Conservation (phyloP, 2,888 invertebrate species). For the Villa cingulata region DNA sequence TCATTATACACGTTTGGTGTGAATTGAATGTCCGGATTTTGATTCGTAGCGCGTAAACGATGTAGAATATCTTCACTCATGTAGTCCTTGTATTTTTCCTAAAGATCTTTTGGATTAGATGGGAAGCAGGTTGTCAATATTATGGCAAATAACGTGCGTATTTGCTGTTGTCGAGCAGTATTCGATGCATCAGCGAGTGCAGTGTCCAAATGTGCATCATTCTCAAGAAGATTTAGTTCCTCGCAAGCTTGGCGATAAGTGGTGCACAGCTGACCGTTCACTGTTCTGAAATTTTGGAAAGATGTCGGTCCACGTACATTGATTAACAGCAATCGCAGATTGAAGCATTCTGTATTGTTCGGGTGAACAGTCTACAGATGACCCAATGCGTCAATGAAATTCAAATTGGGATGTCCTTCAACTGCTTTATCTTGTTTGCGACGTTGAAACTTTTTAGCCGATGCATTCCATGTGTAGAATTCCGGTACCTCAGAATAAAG, state of each 20-base stretch:
- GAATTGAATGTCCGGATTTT: conserved; percentile 4
- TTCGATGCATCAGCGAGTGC: conserved; percentile 10
- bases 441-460: conserved; percentile 22
- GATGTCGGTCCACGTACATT: conserved; percentile 19
- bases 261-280: conserved; percentile 24
- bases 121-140: conserved; percentile 11
- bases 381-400: conserved; percentile 23
- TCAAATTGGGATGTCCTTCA: conserved; percentile 19
- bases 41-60: background rate
- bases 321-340: conserved; percentile 24
- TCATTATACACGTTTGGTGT: conserved; percentile 9
- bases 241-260: conserved; percentile 28
- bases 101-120: conserved; percentile 11
- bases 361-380: conserved; percentile 28
- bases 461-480: conserved; percentile 25
- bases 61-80: conserved; percentile 1
- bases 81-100: conserved; percentile 8
- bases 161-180: conserved; percentile 9
- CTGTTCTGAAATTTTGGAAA: conserved; percentile 20
- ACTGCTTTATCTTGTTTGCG: conserved; percentile 23
- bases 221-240: conserved; percentile 22
- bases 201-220: conserved; percentile 16
- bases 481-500: conserved; percentile 24
- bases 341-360: conserved; percentile 24
- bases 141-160: conserved; percentile 14